phyloP scores from a whole-genome alignment of 1,140 invertebrate genomes.

The Atta cephalotes region DNA sequence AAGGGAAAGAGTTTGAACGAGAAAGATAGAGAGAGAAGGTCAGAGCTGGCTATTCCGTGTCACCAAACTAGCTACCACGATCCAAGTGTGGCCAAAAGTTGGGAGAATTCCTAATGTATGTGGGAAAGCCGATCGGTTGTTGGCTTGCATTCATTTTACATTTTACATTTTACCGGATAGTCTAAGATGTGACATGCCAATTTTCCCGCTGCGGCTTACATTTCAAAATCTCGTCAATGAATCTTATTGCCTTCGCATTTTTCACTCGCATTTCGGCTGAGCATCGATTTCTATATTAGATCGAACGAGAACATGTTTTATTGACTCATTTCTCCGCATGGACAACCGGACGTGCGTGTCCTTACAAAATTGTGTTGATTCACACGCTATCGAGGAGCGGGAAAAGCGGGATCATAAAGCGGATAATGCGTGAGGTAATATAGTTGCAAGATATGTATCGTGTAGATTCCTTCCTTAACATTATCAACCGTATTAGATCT shows the following conservation, averaged over 20 bases:
- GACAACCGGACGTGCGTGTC: not conserved
- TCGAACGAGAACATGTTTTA: slow-evolving; percentile 16
- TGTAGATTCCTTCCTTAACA: slow-evolving; percentile 57
- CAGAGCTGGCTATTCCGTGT: slow-evolving; percentile 73
- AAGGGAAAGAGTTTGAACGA: slow-evolving; percentile 1
- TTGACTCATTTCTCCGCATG: not conserved
- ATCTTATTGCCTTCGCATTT: slow-evolving; percentile 41
- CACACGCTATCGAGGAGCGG: not conserved
- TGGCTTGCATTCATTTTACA: slow-evolving; percentile 79
- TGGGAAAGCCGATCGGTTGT: slow-evolving; percentile 79
- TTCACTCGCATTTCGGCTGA: slow-evolving; percentile 2
- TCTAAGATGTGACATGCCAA: slow-evolving; percentile 80
- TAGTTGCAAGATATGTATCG: slow-evolving; percentile 52
- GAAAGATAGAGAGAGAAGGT: slow-evolving; percentile 52
- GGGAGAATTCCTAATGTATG: slow-evolving; percentile 82
- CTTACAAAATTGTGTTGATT: not conserved
- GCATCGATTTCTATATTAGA: slow-evolving; percentile 17
- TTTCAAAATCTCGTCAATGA: slow-evolving; percentile 54
- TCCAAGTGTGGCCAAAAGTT: slow-evolving; percentile 78
- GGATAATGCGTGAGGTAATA: slow-evolving; percentile 34
- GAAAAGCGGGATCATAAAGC: slow-evolving; percentile 19
- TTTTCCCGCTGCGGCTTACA: slow-evolving; percentile 51
- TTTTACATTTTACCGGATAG: slow-evolving; percentile 67
- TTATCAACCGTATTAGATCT: slow-evolving; percentile 64
- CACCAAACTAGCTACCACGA: slow-evolving; percentile 54